Percentiles rank a stretch among this genome's conserved stretches.
phyloP scores from a whole-genome alignment of 2,113 vertebrate genomes.

The Ceuthmochares aereus region DNA sequence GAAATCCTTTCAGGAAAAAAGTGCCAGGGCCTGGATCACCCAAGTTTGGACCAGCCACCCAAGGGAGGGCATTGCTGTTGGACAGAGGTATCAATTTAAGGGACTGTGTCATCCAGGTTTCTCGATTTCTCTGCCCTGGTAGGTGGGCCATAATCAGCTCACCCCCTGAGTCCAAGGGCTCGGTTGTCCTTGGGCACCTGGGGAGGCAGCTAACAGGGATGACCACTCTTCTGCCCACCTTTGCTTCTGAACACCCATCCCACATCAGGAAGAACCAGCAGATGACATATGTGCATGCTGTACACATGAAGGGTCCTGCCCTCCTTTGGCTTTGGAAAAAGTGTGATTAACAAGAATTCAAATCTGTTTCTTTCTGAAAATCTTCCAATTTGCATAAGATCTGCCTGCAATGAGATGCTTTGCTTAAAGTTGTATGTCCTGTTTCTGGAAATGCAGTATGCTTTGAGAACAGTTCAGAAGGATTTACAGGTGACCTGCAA shows the following conservation, averaged over 20 bases:
- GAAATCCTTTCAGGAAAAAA: not conserved
- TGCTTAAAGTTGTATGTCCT: not conserved
- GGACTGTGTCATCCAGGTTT: not conserved
- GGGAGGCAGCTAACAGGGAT: not conserved
- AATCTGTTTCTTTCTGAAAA: not conserved
- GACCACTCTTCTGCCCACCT: not conserved
- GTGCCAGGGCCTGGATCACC: not conserved
- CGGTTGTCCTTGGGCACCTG: rapidly evolving
- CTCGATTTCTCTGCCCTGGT: not conserved
- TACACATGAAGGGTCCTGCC: not conserved
- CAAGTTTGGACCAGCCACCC: not conserved
- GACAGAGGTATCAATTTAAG: not conserved
- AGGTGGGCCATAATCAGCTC: not conserved
- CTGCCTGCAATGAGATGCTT: not conserved
- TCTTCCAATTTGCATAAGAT: not conserved
- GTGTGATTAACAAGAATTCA: not conserved
- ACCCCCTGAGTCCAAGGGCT: not conserved
- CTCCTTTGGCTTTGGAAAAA: not conserved
- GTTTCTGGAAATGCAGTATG: not conserved
- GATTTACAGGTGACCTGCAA: not conserved
- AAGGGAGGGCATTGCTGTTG: not conserved
- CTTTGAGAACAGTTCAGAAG: not conserved
- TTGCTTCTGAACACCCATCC: rapidly evolving
- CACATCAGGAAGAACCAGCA: rapidly evolving
- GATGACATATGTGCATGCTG: rapidly evolving